These are phyloP conservation scores for Nothura maculosa DNA, from an alignment of 2,797 vertebrate genomes.

Conservation along the genomic window DNA sequence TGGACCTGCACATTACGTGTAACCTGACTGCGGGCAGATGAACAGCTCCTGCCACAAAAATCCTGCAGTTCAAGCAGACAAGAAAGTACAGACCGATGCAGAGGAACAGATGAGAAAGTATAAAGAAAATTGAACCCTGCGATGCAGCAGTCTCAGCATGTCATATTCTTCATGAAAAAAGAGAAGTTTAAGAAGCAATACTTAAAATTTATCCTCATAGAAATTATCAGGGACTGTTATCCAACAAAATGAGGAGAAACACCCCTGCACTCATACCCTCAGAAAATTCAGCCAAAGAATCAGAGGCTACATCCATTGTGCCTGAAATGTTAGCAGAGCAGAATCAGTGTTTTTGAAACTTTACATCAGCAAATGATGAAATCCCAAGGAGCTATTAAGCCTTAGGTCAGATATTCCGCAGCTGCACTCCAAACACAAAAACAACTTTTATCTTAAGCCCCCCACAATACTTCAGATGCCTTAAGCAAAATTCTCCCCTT, in stretches of 20 bases:
- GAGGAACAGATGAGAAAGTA: background rate
- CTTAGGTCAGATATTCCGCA: constrained; percentile 65
- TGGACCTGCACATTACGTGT: background rate
- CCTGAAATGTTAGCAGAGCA: background rate
- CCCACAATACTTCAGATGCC: constrained; percentile 29
- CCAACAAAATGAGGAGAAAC: background rate
- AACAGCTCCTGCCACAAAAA: accelerated
- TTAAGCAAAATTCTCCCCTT: constrained; percentile 45
- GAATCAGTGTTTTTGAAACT: constrained; percentile 57
- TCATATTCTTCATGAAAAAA: background rate
- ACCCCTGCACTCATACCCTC: background rate
- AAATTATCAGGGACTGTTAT: background rate
- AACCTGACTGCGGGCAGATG: background rate
- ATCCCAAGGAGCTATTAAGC: constrained; percentile 36
- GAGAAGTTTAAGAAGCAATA: background rate
- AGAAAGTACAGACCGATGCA: background rate
- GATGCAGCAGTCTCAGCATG: background rate
- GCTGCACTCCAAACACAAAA: constrained; percentile 69
- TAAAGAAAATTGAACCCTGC: background rate
- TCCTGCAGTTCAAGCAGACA: background rate
- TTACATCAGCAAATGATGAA: constrained; percentile 42
- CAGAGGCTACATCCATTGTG: background rate
- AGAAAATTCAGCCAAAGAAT: constrained; percentile 1
- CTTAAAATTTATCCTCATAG: background rate
- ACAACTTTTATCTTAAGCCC: constrained; percentile 60